These are phyloP conservation scores for Chelidonichthys spinosus DNA, from an alignment of 2,797 vertebrate genomes.

Conservation along the genomic window DNA sequence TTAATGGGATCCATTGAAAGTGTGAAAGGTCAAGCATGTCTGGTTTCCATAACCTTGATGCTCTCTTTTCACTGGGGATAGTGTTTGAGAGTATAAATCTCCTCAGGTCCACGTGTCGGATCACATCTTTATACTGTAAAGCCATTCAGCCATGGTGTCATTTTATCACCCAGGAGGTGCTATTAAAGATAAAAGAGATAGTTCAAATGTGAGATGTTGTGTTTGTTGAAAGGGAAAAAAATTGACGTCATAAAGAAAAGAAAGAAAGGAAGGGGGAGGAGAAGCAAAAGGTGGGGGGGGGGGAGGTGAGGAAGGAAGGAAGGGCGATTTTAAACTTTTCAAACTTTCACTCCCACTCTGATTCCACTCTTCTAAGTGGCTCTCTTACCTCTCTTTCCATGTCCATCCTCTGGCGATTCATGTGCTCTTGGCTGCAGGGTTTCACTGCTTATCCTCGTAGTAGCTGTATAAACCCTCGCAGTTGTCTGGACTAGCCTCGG, in stretches of 20 bases:
- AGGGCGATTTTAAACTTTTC: conserved; percentile 15
- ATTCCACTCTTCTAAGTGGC: conserved; percentile 30
- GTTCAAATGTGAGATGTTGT: conserved; percentile 27
- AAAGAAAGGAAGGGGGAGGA: rapidly evolving
- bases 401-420: conserved; percentile 28
- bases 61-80: conserved; percentile 14
- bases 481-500: conserved; percentile 72
- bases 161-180: conserved; percentile 30
- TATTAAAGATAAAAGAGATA: conserved; percentile 29
- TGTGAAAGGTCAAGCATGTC: conserved; percentile 44
- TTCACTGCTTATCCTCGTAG: conserved; percentile 62
- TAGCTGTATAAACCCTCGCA: conserved; percentile 63
- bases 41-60: conserved; percentile 65
- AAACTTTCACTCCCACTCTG: conserved; percentile 22
- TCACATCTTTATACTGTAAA: conserved; percentile 58
- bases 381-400: conserved; percentile 28
- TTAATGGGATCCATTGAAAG: conserved; percentile 58
- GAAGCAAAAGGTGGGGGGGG: neutral
- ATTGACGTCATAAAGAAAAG: neutral
- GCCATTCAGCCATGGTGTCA: conserved; percentile 19
- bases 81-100: conserved; percentile 61
- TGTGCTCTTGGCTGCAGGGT: conserved; percentile 58
- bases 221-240: conserved; percentile 14
- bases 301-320: neutral
- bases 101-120: conserved; percentile 17